Evolutionary conservation across 2,113 vertebrate species (phyloP).

Genomic region (Parotia lawesii): DNA sequence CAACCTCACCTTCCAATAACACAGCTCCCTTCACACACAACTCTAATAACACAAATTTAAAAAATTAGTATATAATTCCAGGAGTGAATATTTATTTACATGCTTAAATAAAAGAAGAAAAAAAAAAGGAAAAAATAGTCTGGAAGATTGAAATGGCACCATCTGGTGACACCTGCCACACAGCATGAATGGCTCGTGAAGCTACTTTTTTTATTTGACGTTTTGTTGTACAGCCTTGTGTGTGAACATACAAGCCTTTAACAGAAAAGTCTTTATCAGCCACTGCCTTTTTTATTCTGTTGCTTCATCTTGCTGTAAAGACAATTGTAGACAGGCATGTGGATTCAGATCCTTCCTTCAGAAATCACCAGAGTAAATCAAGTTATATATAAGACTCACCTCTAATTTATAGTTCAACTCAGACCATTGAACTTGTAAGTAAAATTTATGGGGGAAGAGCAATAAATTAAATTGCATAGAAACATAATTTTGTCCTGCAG

Average conservation of each 20-base stretch:
- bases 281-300: background rate
- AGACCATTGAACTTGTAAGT: slow-evolving; percentile 70
- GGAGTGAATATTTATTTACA: background rate
- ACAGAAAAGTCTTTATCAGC: background rate
- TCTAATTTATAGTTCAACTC: slow-evolving; percentile 71
- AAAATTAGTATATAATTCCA: background rate
- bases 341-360: slow-evolving; percentile 36
- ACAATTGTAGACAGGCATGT: background rate
- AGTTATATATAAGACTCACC: slow-evolving; percentile 61
- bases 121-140: background rate
- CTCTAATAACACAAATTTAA: background rate
- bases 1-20: background rate
- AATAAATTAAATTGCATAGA: slow-evolving; percentile 76
- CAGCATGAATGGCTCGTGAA: background rate
- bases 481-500: slow-evolving; percentile 64
- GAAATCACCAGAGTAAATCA: slow-evolving; percentile 57
- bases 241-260: background rate
- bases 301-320: background rate
- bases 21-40: background rate
- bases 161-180: slow-evolving; percentile 30
- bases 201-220: background rate
- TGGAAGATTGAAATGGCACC: background rate
- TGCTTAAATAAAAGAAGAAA: background rate
- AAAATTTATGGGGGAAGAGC: slow-evolving; percentile 75
- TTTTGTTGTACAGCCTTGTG: background rate